phyloP scores from a whole-genome alignment of 2,797 vertebrate genomes.

The Capromys pilorides region DNA sequence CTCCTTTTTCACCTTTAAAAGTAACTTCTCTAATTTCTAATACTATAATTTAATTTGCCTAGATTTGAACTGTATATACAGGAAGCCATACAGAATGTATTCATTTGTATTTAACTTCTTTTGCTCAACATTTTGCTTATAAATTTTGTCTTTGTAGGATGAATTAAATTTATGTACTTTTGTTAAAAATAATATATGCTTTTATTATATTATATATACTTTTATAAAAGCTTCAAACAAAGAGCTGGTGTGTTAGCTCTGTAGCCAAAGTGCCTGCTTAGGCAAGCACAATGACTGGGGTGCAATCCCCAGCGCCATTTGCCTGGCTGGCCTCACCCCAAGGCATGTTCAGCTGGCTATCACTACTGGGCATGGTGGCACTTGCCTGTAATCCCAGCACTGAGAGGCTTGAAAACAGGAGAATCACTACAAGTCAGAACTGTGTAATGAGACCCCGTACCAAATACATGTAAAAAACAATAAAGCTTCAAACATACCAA shows the following conservation, averaged over 20 bases:
- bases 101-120: neutral
- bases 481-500: neutral
- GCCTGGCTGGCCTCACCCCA: no score
- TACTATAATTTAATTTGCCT: neutral
- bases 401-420: no score
- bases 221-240: neutral
- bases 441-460: no score
- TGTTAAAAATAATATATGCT: neutral
- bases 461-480: no score
- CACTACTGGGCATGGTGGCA: no score
- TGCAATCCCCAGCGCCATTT: no score
- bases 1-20: neutral
- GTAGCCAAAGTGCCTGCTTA: no score
- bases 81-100: neutral
- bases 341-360: no score
- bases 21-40: constrained; percentile 16
- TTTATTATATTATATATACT: neutral
- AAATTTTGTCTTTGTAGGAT: constrained; percentile 1
- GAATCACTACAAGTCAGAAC: no score
- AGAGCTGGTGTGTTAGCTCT: no score
- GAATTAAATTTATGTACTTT: neutral
- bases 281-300: no score
- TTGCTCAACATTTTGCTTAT: constrained; percentile 5
- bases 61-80: constrained; percentile 17
- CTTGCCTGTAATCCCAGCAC: no score